Evolutionary conservation across 2,888 invertebrate species (phyloP), one percentile per base, ranked within the genome.

Genomic region (Teinopalpus imperialis): DNA sequence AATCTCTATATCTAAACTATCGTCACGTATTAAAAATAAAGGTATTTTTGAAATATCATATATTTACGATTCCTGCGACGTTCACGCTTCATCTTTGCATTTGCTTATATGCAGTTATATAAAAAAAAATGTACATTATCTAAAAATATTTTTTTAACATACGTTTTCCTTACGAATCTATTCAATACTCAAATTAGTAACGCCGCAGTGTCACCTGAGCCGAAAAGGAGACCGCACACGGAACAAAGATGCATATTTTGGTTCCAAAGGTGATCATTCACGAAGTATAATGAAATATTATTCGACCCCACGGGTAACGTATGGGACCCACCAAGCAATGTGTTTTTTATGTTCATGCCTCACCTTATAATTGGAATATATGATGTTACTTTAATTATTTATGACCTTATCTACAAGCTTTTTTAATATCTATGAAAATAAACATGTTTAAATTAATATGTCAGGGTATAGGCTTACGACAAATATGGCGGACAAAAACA

Each of bases 171-270:
- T 48, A 48, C 43, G 36, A 48, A 42, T 43, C 49, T 51, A 48
- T 55, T 57, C 47, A 52, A 49, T 51, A 43, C 51, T 53, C 54
- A 60, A 85, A 87, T 87, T 88, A 83, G 87, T 87, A 69, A 82
- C 83, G 87, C 78, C 57, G 61, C 61, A 59, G 58, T 75, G 82
- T 80, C 86, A 83, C 83, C 82, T 82, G 85, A 82, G 81, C 74
- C 75, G 74, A 77, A 77, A 76, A 53, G 59, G 62, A 66, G 82
- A 82, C 81, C 81, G 75, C 79, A 81, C 77, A 76, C 69, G 65
- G 63, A 63, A 80, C 76, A 85, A 79, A 72, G 68, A 69, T 66
- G 63, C 64, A 63, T 86, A 81, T 87, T 85, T 85, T 82, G 83
- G 75, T 62, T 64, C 63, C 62, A 60, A 73, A 66, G 66, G 66